Base-by-base conservation (phyloP, 2,797 vertebrate genomes). In the Fistularia tabacaria region DNA sequence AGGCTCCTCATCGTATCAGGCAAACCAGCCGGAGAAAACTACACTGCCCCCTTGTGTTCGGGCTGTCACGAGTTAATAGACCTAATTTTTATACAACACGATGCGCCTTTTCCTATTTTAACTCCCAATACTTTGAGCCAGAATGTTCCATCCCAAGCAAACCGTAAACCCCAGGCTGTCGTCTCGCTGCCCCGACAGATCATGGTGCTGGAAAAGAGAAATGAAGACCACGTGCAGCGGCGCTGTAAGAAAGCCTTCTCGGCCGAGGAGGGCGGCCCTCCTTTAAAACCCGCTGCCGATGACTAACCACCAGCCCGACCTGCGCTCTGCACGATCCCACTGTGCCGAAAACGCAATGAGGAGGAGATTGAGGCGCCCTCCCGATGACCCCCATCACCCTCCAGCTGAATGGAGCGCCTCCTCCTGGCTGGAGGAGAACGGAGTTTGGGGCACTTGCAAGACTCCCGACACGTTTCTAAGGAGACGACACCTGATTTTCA, bases 141-240 rank as follows among this genome's bases (percentile, higher is more conserved):
- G 25, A 25, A 25, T 25, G 25, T 25, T 25, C 25, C 25, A 25
- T 25, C 25, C 25, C 25, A 5, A 25, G 25, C 25, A 25, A 25
- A 25, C 5, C 2, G 25, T 25, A 25, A 25, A 3, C 25, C 25
- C 25, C 25, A 25, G 25, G 25, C 25, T 25, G 25, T 25, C 5
- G 39, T 40, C 10, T 40, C 2, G 8, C 39, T 40, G 39, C 10
- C 54, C 68, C 38, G 49, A 14, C 84, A 99, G 97, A 97, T 99
- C 39, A 92, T 94, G 89, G 88, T 91, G 64, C 65, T 98, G 90
- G 95, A 99, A 88, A 98, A 95, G 86, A 90, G 91, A 71, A 98
- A 98, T 36, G 96, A 98, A 85, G 94, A 96, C 55, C 95, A 99
- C 0, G 84, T 98, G 49, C 95, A 96, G 85, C 93, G 85, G 65